Base-by-base conservation (phyloP, 2,888 invertebrate species). In the Tryphoninae sp. region DNA sequence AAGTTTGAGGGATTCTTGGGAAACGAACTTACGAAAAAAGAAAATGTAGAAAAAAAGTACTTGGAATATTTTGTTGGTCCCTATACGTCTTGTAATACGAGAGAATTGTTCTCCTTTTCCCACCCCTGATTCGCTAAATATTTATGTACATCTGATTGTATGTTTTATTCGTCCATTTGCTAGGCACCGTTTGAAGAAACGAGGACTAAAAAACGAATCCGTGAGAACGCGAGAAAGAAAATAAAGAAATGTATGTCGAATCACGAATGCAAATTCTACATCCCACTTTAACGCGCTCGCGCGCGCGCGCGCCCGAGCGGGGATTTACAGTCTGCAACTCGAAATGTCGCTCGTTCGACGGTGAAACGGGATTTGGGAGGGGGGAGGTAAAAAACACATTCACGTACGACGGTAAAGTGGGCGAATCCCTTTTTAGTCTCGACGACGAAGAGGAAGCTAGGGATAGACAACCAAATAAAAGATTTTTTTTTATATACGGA, bases 281-380 rank as follows among this genome's bases (percentile, higher is more conserved):
- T 79, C 65, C 65, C 51, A 69, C 69, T 67, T 72, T 68, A 77
- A 77, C 62, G 53, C 62, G 51, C 61, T 16, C 55, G 62, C 19
- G 19, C 62, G 51, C 61, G 22, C 55, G 62, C 19, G 19, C 62
- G 51, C 61, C 16, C 55, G 62, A 45, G 64, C 45, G 2, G 16
- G 3, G 62, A 7, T 62, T 16, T 8, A 42, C n/a, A 42, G 33
- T 65, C 45, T 45, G 45, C 45, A 62, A 65, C 19, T 19, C 64
- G 71, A 26, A 33, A 3, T 26, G 33, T 58, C 80, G 33, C 74
- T 69, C 78, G 42, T 53, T 65, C 62, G 78, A 79, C 80, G 78
- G 80, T 80, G 77, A 81, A 83, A 80, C 73, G 77, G 65, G 61
- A 51, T 67, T 61, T 49, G 22, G 4, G 49, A 61, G 45, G 49